Base-by-base conservation (phyloP, 2,113 vertebrate species). In the Catharus fuscescens region DNA sequence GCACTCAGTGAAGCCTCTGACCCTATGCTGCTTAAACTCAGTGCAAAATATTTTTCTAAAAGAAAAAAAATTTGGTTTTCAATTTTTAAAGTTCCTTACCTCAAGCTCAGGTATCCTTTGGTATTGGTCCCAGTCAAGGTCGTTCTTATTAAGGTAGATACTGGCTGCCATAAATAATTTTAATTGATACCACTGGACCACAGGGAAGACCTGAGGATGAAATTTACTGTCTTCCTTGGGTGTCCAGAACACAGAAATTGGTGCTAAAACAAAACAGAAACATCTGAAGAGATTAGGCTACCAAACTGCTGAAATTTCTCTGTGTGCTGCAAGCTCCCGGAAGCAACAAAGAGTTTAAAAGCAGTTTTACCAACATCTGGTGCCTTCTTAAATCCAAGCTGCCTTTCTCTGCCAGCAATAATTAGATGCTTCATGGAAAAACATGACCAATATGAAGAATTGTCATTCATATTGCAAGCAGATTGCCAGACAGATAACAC, bases 401-500 rank as follows among this genome's bases (percentile, higher is more conserved):
- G 93, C 62, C 71, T 94, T 94, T 92, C 62, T 90, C 76, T 95
- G 90, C 90, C 93, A 92, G 82, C 50, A 88, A 59, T 88, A 94
- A 97, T 94, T 93, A 93, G 91, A 85, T 94, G 71, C 82, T 92
- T 93, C 79, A 38, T 54, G 62, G 64, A 90, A 94, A 96, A 95
- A 90, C 60, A 96, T 26, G 64, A 80, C 50, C 88, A 80, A 80
- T 88, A 80, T 80, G 79, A 96, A 86, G 79, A 88, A 95, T 93
- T 83, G 79, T 80, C 67, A 90, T 93, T 95, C 90, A 69, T 93
- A 97, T 96, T 96, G 95, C 71, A 88, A 97, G 67, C 93, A 97
- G 92, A 96, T 96, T 97, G 90, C 93, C 64, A 91, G 85, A 64
- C 29, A 91, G 84, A 96, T 81, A 95, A 80, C 85, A 69, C 70